phyloP scores from a whole-genome alignment of 2,797 vertebrate genomes.

The Phrynocephalus forsythii region DNA sequence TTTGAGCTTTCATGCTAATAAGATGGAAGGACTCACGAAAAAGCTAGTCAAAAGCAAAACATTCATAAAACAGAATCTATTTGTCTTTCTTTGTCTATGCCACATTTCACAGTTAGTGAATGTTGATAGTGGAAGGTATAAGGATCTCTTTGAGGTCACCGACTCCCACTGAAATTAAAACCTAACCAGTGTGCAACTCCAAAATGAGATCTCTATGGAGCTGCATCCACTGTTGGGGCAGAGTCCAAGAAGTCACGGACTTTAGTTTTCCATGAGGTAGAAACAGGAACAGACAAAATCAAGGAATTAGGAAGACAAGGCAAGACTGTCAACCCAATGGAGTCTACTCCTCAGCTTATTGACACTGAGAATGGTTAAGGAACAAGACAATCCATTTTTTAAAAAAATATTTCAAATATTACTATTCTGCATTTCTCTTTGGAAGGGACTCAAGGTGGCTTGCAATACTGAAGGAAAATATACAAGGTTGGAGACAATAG shows the following conservation, averaged over 20 bases:
- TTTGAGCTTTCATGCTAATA: slow-evolving; percentile 39
- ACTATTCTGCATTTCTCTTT: neutral
- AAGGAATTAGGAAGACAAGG: neutral
- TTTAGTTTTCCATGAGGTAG: neutral
- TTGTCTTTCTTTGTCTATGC: neutral
- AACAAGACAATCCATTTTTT: neutral
- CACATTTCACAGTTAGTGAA: slow-evolving; percentile 9
- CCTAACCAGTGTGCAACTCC: neutral
- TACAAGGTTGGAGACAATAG: no score
- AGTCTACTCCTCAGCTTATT: neutral
- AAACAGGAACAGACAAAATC: neutral
- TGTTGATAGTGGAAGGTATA: slow-evolving; percentile 10
- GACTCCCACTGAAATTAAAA: neutral
- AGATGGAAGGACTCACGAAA: slow-evolving; percentile 19
- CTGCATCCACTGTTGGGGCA: neutral
- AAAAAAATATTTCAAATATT: neutral
- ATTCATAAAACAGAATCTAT: slow-evolving; percentile 21
- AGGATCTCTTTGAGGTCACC: neutral
- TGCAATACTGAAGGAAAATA: no score
- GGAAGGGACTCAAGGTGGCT: no score
- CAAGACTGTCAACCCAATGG: no score
- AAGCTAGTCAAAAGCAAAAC: slow-evolving; percentile 32
- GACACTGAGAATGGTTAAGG: neutral
- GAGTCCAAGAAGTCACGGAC: neutral
- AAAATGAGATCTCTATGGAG: neutral